Evolutionary conservation across 2,113 vertebrate species (phyloP).

Genomic region (Maccullochella peelii): DNA sequence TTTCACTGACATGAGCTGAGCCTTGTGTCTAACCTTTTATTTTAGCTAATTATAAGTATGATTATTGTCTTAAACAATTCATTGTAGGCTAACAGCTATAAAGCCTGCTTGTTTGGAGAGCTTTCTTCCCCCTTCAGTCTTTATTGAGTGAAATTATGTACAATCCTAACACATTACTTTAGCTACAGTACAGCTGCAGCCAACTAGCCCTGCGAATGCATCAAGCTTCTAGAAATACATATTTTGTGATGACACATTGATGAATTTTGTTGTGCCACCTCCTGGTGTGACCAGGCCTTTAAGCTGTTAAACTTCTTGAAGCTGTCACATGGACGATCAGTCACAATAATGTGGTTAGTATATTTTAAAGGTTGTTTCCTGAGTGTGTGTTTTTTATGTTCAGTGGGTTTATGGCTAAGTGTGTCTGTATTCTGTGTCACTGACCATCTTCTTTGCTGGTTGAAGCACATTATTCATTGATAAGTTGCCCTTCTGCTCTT

Average conservation of each 20-base stretch:
- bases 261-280: background rate
- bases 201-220: background rate
- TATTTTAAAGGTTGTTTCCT: background rate
- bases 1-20: slow-evolving; percentile 6
- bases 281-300: background rate
- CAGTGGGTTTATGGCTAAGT: background rate
- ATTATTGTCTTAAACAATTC: background rate
- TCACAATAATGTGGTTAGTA: background rate
- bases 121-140: background rate
- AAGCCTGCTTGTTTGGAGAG: background rate
- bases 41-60: background rate
- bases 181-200: background rate
- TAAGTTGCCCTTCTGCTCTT: slow-evolving; percentile 43
- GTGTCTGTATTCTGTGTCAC: slow-evolving; percentile 33
- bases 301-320: background rate
- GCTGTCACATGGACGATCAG: background rate
- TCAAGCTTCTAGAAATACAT: background rate
- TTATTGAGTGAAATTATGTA: background rate
- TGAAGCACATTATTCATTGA: slow-evolving; percentile 42
- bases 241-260: background rate
- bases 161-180: background rate
- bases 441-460: slow-evolving; percentile 27
- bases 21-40: background rate
- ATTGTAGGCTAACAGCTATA: no score
- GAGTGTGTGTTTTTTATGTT: background rate